Conservation (phyloP, 2,888 invertebrate genomes). For the Falcaria lacertinaria region DNA sequence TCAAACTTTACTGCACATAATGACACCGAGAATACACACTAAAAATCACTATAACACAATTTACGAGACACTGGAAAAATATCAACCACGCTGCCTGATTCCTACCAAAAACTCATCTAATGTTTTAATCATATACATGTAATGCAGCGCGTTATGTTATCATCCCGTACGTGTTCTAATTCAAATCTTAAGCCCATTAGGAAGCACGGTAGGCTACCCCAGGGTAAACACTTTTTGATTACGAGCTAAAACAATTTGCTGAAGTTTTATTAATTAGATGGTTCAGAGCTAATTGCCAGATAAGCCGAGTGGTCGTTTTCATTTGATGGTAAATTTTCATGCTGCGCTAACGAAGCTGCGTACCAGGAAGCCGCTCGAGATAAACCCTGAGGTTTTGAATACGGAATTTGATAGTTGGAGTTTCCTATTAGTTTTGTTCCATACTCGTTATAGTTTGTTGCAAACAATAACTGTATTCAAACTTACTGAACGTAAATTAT, state of each 20-base stretch:
- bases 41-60: no score
- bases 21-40: no score
- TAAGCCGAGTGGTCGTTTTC: slow-evolving; percentile 2
- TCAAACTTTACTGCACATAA: no score
- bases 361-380: not conserved
- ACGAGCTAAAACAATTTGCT: slow-evolving; percentile 27
- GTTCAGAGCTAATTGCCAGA: slow-evolving; percentile 1
- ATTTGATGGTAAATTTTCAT: slow-evolving; percentile 2
- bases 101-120: no score
- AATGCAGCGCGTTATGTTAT: not conserved
- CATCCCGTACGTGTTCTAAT: not conserved
- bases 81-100: no score
- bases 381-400: not conserved
- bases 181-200: not conserved
- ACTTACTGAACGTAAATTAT: not conserved
- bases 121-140: no score
- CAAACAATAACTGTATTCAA: not conserved
- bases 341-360: slow-evolving; percentile 1
- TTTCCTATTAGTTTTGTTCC: not conserved
- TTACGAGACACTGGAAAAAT: no score
- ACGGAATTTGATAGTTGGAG: not conserved
- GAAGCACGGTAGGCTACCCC: not conserved
- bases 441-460: not conserved
- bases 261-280: slow-evolving; percentile 30
- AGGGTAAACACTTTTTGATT: slow-evolving; percentile 32